Evolutionary conservation across 2,113 vertebrate genomes (phyloP).

Genomic region (Clupea harengus): DNA sequence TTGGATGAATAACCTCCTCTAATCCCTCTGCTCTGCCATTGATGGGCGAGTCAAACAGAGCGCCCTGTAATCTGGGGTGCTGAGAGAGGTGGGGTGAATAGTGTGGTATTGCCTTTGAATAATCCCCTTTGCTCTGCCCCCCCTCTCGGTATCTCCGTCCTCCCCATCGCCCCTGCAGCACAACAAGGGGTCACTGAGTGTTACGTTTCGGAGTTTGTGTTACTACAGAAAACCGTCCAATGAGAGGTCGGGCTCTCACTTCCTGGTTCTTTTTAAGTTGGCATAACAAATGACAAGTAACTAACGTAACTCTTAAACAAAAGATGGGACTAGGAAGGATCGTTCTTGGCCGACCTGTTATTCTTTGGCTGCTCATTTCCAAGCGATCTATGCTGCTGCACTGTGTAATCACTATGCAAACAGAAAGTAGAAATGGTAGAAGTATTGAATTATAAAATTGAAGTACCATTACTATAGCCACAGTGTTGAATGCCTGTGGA

Average conservation of each 20-base stretch:
- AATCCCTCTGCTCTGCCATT: slow-evolving; percentile 46
- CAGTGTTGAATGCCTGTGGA: too few relatives aligned
- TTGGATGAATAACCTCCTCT: slow-evolving; percentile 50
- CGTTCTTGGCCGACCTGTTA: too few relatives aligned
- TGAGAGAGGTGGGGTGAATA: slow-evolving; percentile 48
- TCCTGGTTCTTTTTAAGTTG: slow-evolving; percentile 19
- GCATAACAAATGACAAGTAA: too few relatives aligned
- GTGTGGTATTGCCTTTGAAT: slow-evolving; percentile 36
- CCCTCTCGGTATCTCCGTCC: slow-evolving; percentile 21
- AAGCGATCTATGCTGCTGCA: too few relatives aligned
- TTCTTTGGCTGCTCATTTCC: too few relatives aligned
- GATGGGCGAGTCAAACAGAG: slow-evolving; percentile 44
- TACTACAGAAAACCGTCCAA: background rate
- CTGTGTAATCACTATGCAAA: too few relatives aligned
- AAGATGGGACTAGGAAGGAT: too few relatives aligned
- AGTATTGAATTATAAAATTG: too few relatives aligned
- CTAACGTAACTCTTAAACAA: too few relatives aligned
- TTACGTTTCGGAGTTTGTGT: slow-evolving; percentile 22
- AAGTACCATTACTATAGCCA: too few relatives aligned
- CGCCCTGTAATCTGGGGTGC: slow-evolving; percentile 43
- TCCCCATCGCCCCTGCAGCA: slow-evolving; percentile 19
- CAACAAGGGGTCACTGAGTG: slow-evolving; percentile 40
- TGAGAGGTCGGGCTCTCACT: background rate
- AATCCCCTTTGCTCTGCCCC: slow-evolving; percentile 29
- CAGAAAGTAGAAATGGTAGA: too few relatives aligned